A percentile compares a stretch with the other conserved stretches of the same genome.
Conservation (phyloP, 2,888 invertebrate genomes). For the Orthosia gothica region DNA sequence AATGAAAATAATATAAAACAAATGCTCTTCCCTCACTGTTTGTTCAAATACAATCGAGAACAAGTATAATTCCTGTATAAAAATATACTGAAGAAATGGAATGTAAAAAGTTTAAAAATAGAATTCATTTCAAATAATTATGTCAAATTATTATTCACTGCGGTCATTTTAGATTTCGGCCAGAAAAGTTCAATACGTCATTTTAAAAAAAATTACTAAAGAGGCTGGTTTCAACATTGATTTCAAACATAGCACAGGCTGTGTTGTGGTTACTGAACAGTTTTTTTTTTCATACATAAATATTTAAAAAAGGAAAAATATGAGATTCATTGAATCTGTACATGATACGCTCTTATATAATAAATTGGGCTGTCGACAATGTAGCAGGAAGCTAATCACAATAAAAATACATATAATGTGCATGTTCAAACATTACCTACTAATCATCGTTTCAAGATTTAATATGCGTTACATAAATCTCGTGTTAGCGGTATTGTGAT, state of each 20-base stretch:
- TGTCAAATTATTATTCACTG: constrained; percentile 51
- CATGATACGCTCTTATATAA: constrained; percentile 52
- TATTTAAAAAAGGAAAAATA: constrained; percentile 34
- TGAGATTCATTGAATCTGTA: constrained; percentile 66
- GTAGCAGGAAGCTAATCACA: constrained; percentile 23
- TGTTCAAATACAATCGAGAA: constrained; percentile 45
- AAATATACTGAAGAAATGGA: constrained; percentile 78
- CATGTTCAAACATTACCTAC: constrained; percentile 18
- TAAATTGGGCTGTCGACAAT: constrained; percentile 38
- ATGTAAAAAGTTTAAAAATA: constrained; percentile 73
- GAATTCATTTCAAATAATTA: constrained; percentile 46
- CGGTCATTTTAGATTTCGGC: constrained; percentile 40
- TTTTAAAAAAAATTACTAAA: not conserved
- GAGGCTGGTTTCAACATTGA: constrained; percentile 11
- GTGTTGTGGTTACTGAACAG: constrained; percentile 17
- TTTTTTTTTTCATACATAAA: constrained; percentile 21
- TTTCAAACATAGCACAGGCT: constrained; percentile 6
- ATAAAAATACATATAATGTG: constrained; percentile 13
- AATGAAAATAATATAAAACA: constrained; percentile 52
- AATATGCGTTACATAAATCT: constrained; percentile 29
- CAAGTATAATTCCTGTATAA: constrained; percentile 51
- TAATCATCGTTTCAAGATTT: constrained; percentile 23
- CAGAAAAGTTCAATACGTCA: constrained; percentile 21
- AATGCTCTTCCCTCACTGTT: constrained; percentile 54
- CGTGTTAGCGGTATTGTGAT: constrained; percentile 17